These are phyloP conservation scores for Forbesichthys papilliferus DNA, from an alignment of 2,113 vertebrate genomes.

Conservation along the genomic window DNA sequence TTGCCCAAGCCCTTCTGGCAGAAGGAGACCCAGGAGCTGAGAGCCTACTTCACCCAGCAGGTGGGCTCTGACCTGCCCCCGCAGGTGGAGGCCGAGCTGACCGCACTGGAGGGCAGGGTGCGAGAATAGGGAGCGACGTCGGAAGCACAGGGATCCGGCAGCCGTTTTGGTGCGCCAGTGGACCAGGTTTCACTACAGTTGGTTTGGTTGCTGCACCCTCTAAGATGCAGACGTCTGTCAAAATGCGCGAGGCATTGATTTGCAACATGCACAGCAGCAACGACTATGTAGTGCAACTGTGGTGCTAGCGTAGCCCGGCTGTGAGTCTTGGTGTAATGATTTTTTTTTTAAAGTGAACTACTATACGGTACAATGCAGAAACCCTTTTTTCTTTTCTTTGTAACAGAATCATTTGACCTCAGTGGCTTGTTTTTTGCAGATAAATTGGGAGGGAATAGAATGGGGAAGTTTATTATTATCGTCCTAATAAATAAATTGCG, in stretches of 20 bases:
- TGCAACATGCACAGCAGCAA: not conserved
- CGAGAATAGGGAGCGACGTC: slow-evolving; percentile 49
- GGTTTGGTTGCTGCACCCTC: no score
- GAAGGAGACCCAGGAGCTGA: slow-evolving; percentile 83
- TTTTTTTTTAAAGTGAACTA: not conserved
- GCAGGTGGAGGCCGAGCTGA: slow-evolving; percentile 82
- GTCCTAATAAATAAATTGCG: slow-evolving; percentile 9
- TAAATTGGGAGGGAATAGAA: slow-evolving; percentile 3
- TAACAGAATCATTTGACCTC: not conserved
- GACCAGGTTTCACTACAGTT: not conserved
- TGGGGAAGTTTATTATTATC: no score
- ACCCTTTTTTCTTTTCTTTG: not conserved
- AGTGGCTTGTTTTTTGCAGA: not conserved
- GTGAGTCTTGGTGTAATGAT: not conserved
- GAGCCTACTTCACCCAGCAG: slow-evolving; percentile 85
- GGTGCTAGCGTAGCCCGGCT: no score
- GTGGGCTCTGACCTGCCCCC: slow-evolving; percentile 84
- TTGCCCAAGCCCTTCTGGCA: slow-evolving; percentile 91
- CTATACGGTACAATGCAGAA: not conserved
- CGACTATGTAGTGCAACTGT: no score
- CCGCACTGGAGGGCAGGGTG: slow-evolving; percentile 80
- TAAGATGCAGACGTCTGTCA: no score
- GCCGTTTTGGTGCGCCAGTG: slow-evolving; percentile 15
- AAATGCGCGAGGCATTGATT: no score
- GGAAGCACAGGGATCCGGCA: slow-evolving; percentile 8